Evolutionary conservation across 2,797 vertebrate genomes (phyloP).

Genomic region (Hydrocynus forskahlii): DNA sequence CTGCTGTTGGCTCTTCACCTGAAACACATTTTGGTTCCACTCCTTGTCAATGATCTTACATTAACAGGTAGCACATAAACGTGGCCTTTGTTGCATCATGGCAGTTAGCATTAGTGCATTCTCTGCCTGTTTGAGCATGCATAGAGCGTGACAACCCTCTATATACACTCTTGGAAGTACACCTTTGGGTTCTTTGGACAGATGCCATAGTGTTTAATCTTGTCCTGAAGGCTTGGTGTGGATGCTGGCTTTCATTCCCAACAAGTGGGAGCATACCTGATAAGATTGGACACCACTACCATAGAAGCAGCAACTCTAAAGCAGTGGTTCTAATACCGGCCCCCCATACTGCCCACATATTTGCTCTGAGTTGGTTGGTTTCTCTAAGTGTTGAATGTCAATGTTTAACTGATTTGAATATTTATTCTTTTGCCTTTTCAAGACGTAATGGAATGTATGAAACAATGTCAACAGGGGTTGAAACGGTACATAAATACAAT

Average conservation of each 20-base stretch:
- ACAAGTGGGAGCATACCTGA: too few species aligned
- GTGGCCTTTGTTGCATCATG: constrained; percentile 1
- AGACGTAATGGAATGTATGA: too few species aligned
- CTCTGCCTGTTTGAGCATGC: background rate
- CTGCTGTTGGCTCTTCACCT: constrained; percentile 54
- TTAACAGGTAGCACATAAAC: background rate
- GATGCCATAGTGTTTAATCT: background rate
- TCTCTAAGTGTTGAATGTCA: too few species aligned
- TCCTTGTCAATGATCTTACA: background rate
- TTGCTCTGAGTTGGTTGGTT: background rate
- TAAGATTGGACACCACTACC: too few species aligned
- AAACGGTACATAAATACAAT: too few species aligned
- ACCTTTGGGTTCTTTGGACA: background rate
- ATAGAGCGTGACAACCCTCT: background rate
- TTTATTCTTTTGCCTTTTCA: too few species aligned
- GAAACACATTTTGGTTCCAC: constrained; percentile 17
- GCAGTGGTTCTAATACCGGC: background rate
- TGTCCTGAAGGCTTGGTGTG: too few species aligned
- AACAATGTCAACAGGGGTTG: too few species aligned
- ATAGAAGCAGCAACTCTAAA: too few species aligned
- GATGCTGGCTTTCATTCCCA: too few species aligned
- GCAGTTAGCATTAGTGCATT: background rate
- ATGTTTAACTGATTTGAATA: too few species aligned
- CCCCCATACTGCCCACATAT: background rate
- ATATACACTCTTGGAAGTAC: background rate